A percentile compares a stretch with the other conserved stretches of the same genome.
Conservation (phyloP, 2,888 invertebrate genomes). For the Tachina lurida region DNA sequence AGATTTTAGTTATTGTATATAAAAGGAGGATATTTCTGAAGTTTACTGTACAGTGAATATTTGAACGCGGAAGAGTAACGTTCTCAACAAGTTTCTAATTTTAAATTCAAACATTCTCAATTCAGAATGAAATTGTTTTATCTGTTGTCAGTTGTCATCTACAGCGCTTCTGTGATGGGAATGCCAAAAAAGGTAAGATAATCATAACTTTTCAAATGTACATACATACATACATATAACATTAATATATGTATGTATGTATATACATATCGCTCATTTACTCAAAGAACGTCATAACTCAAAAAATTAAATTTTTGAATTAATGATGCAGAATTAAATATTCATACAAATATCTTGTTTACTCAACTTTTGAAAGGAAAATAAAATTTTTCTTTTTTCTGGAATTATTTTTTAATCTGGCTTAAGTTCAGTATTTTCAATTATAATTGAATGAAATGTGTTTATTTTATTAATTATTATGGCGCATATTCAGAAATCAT, state of each 20-base stretch:
- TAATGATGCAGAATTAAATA: too few relatives aligned
- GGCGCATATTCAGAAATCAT: too few relatives aligned
- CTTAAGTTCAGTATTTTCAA: too few relatives aligned
- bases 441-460: too few relatives aligned
- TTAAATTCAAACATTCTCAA: neutral
- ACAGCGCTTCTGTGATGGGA: slow-evolving; percentile 49
- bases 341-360: too few relatives aligned
- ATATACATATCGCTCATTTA: too few relatives aligned
- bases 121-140: slow-evolving; percentile 59
- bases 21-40: slow-evolving; percentile 49
- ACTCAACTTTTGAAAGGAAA: too few relatives aligned
- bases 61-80: slow-evolving; percentile 30
- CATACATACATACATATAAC: neutral
- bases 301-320: too few relatives aligned
- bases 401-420: too few relatives aligned
- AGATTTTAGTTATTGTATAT: slow-evolving; percentile 34
- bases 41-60: slow-evolving; percentile 45
- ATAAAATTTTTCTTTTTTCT: too few relatives aligned
- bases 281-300: too few relatives aligned
- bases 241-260: neutral
- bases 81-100: neutral
- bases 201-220: neutral
- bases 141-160: slow-evolving; percentile 49
- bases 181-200: slow-evolving; percentile 68
- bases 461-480: too few relatives aligned